Base-by-base conservation (phyloP, 1,140 invertebrate genomes). In the Ceratoteleas bidentatus region DNA sequence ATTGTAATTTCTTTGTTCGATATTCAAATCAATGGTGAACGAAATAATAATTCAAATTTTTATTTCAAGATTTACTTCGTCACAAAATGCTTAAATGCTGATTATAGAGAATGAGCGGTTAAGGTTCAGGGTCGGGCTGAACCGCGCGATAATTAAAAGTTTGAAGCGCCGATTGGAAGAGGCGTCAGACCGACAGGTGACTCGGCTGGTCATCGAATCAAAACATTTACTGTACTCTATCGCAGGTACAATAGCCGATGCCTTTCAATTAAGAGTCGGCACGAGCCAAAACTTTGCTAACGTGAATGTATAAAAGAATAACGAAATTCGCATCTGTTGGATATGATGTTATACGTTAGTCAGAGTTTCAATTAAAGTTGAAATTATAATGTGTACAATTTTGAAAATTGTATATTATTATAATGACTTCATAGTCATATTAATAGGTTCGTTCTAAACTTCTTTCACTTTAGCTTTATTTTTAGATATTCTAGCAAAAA, bases 221-320 rank as follows among this genome's bases (percentile, higher is more conserved):
- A 88, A 87, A 88, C 88, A 87, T 87, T 88, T 88, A 88, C 82
- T 70, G 56, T 74, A 72, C 84, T 81, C 81, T 68, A 66, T 84
- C 69, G 56, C 68, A 13, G 13, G 34, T 45, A 74, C 61, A 58
- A 81, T 64, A 53, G 69, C 34, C 49, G 65, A 56, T 65, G 73
- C 74, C 68, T 77, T 72, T 81, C 73, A 84, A 84, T 84, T 84
- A 81, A 40, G 38, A 56, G 57, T 50, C 65, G 60, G 79, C 66
- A 76, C 79, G 66, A 75, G 65, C 72, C 79, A 65, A 53, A 15
- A 62, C 40, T 74, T 74, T 45, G 60, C 53, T 43, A 33, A 72
- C 16, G 32, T 66, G 16, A 72, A 79, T 58, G 50, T 38, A 54
- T 58, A 43, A 62, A 36, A 4, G 15, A 47, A 11, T 54, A 69